Evolutionary conservation across 2,888 invertebrate species (phyloP).

Genomic region (Leucoma salicis): DNA sequence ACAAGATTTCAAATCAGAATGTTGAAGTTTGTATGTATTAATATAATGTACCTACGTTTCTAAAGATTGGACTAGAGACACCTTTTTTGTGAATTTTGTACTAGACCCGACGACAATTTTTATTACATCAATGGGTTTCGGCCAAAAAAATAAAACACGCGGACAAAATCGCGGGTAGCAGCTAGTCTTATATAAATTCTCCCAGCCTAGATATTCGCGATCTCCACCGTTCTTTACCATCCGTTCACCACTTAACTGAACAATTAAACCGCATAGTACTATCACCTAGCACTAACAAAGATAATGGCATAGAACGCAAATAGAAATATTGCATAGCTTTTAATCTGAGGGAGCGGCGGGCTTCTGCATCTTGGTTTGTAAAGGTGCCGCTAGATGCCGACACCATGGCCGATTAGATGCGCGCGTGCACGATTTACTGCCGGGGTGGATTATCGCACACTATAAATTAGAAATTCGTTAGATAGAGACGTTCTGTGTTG

Average conservation of each 20-base stretch:
- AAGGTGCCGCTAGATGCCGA: slow-evolving; percentile 78
- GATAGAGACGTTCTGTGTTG: slow-evolving; percentile 69
- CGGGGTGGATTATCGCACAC: slow-evolving; percentile 64
- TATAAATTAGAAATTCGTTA: slow-evolving; percentile 81
- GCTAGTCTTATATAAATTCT: no score
- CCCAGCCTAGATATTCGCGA: slow-evolving; percentile 17
- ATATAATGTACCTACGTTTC: no score
- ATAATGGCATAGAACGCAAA: slow-evolving; percentile 42
- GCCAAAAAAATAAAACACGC: no score
- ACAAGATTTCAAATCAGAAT: no score
- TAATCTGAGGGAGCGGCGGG: slow-evolving; percentile 45
- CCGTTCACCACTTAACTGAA: slow-evolving; percentile 34
- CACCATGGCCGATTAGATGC: slow-evolving; percentile 68
- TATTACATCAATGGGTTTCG: no score
- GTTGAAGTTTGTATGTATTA: no score
- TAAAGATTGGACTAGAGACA: no score
- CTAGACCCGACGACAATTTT: no score
- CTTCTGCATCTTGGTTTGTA: slow-evolving; percentile 70
- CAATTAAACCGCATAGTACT: slow-evolving; percentile 34
- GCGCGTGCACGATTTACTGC: slow-evolving; percentile 71
- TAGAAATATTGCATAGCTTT: slow-evolving; percentile 60
- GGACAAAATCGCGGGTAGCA: no score
- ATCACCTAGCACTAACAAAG: slow-evolving; percentile 12
- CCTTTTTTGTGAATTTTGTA: no score
- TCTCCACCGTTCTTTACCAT: slow-evolving; percentile 27